Evolutionary conservation across 1,140 invertebrate genomes (phyloP).

Genomic region (Dysdera silvatica): DNA sequence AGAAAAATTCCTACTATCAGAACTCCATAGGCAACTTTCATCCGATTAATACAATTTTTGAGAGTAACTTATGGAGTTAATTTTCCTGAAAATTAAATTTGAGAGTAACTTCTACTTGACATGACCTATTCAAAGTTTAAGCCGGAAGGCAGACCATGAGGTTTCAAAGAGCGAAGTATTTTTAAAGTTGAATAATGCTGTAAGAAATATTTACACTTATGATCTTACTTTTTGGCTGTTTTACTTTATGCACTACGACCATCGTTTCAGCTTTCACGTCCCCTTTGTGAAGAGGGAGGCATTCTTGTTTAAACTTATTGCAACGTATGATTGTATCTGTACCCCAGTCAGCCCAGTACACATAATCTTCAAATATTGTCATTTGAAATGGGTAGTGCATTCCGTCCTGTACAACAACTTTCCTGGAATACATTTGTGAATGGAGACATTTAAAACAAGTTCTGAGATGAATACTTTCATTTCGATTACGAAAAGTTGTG

Average conservation of each 20-base stretch:
- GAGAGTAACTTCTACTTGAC: no score
- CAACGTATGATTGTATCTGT: conserved; percentile 27
- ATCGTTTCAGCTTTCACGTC: conserved; percentile 6
- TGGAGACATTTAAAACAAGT: not conserved
- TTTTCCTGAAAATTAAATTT: no score
- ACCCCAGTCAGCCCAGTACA: conserved; percentile 46
- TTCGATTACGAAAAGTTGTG: not conserved
- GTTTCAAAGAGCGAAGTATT: no score
- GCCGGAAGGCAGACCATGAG: no score
- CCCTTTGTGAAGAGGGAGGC: not conserved
- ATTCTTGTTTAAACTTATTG: conserved; percentile 38
- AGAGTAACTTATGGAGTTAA: no score
- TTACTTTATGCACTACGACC: conserved; percentile 9
- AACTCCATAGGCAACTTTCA: no score
- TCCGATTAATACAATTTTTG: no score
- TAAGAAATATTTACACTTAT: no score
- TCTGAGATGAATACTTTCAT: not conserved
- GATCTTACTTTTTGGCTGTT: conserved; percentile 6
- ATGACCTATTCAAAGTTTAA: no score
- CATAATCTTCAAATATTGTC: conserved; percentile 48
- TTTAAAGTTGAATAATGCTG: no score
- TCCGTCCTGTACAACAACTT: not conserved
- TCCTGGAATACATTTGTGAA: not conserved
- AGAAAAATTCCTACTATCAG: no score
- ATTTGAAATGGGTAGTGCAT: conserved; percentile 30